These are phyloP conservation scores for Prionchulus punctatus DNA, from an alignment of 2,888 invertebrate genomes.

Conservation along the genomic window DNA sequence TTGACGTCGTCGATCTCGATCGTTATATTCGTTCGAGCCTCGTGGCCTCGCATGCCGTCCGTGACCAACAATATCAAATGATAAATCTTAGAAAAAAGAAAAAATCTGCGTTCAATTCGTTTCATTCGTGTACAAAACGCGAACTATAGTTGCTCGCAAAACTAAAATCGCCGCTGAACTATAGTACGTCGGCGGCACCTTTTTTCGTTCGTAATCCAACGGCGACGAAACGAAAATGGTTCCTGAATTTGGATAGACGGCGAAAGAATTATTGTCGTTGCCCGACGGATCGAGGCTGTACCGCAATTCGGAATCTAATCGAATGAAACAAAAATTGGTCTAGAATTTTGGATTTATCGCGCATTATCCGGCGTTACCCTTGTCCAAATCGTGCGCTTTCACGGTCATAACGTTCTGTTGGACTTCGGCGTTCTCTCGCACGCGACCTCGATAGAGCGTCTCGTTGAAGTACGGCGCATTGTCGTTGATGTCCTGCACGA, in stretches of 20 bases:
- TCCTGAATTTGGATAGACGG: slow-evolving; percentile 25
- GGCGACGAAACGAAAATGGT: slow-evolving; percentile 26
- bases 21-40: slow-evolving; percentile 16
- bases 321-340: too few species aligned
- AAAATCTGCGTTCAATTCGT: too few species aligned
- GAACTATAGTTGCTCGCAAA: too few species aligned
- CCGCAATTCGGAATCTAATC: slow-evolving; percentile 24
- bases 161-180: too few species aligned
- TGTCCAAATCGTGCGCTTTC: slow-evolving; percentile 26
- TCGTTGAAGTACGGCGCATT: slow-evolving; percentile 84
- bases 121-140: too few species aligned
- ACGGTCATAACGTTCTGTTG: slow-evolving; percentile 18
- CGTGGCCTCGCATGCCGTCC: slow-evolving; percentile 9
- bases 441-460: slow-evolving; percentile 6
- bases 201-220: slow-evolving; percentile 23
- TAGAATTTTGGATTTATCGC: too few species aligned
- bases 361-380: slow-evolving; percentile 14
- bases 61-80: slow-evolving; percentile 9
- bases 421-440: slow-evolving; percentile 18
- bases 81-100: slow-evolving; percentile 8
- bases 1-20: slow-evolving; percentile 34
- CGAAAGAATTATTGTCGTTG: slow-evolving; percentile 21
- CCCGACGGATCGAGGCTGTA: slow-evolving; percentile 19
- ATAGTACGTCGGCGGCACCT: too few species aligned
- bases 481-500: slow-evolving; percentile 94